These are phyloP conservation scores for Nesidiocoris tenuis DNA, from an alignment of 2,888 invertebrate species.

Conservation along the genomic window DNA sequence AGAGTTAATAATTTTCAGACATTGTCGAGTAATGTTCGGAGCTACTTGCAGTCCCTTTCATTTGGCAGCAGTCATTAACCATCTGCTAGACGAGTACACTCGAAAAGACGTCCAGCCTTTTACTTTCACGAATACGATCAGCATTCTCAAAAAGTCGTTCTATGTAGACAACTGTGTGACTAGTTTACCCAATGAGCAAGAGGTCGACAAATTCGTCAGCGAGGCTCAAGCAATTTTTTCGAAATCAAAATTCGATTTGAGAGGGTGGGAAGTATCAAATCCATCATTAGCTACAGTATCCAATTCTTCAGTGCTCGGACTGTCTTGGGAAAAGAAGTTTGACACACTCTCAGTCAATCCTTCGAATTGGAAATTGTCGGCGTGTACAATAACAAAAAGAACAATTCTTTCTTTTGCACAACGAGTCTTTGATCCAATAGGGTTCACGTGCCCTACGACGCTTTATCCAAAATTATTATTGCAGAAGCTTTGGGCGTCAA, in stretches of 20 bases:
- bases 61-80: not conserved
- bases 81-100: not conserved
- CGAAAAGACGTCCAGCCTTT: not conserved
- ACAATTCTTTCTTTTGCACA: not conserved
- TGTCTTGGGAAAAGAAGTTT: not conserved
- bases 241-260: too few species aligned
- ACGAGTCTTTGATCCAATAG: not conserved
- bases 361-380: not conserved
- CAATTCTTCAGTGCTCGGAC: too few species aligned
- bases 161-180: not conserved
- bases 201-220: not conserved
- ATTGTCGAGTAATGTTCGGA: conserved; percentile 41
- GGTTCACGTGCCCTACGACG: not conserved
- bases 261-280: too few species aligned
- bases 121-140: not conserved
- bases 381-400: not conserved
- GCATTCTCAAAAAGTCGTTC: not conserved
- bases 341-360: not conserved
- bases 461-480: not conserved
- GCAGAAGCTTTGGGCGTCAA: not conserved
- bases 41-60: conserved; percentile 22
- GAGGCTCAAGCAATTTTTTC: too few species aligned
- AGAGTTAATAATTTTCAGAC: conserved; percentile 24
- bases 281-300: too few species aligned
- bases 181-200: not conserved